Evolutionary conservation across 2,888 invertebrate genomes (phyloP).

Genomic region (Tetranychus piercei): DNA sequence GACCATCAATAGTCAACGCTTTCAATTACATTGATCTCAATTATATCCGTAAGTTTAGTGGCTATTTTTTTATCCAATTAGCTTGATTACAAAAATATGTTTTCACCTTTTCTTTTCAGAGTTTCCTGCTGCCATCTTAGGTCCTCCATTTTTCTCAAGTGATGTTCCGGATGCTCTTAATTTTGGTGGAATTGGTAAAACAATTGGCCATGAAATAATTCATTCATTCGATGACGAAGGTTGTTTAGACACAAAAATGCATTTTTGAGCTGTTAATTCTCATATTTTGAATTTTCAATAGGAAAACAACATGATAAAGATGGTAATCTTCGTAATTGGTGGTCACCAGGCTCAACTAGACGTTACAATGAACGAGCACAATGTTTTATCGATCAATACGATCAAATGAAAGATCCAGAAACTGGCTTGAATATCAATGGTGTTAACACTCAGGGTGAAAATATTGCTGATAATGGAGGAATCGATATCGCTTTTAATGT

Average conservation of each 20-base stretch:
- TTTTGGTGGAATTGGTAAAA: constrained; percentile 22
- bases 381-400: constrained; percentile 23
- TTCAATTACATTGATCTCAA: constrained; percentile 19
- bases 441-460: constrained; percentile 19
- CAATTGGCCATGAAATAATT: constrained; percentile 23
- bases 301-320: constrained; percentile 19
- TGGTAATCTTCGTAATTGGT: constrained; percentile 22
- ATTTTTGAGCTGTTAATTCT: neutral
- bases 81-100: neutral
- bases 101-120: neutral
- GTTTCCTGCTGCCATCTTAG: constrained; percentile 22
- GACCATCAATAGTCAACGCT: constrained; percentile 21
- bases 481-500: constrained; percentile 21
- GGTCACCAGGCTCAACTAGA: constrained; percentile 18
- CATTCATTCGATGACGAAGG: constrained; percentile 12
- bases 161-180: constrained; percentile 22
- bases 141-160: constrained; percentile 21
- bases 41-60: constrained; percentile 11
- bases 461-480: constrained; percentile 24
- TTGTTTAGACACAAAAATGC: neutral
- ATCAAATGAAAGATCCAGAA: constrained; percentile 15
- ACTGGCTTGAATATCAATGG: constrained; percentile 19
- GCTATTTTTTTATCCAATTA: constrained; percentile 3
- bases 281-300: neutral
- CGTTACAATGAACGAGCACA: constrained; percentile 18